phyloP scores from a whole-genome alignment of 1,140 invertebrate genomes.

The Reticulitermes speratus region DNA sequence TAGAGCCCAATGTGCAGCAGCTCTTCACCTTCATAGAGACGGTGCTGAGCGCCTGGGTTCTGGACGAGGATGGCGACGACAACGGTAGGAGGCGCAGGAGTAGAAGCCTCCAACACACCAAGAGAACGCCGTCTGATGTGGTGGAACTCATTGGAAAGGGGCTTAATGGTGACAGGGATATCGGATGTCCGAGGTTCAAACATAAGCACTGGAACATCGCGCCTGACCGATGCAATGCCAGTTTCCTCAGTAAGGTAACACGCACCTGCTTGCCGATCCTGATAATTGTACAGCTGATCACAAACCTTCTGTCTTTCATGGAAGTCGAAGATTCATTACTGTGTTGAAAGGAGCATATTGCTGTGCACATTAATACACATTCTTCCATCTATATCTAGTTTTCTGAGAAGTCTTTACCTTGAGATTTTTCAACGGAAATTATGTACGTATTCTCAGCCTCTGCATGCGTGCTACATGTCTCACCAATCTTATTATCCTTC shows the following conservation, averaged over 20 bases:
- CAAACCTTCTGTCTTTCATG: too few species aligned
- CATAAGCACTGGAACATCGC: constrained; percentile 73
- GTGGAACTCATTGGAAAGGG: constrained; percentile 37
- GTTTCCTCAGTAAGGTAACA: constrained; percentile 69
- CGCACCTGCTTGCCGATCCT: too few species aligned
- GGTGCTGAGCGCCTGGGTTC: constrained; percentile 42
- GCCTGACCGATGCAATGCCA: constrained; percentile 69
- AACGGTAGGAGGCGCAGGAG: background rate
- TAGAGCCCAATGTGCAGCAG: constrained; percentile 73
- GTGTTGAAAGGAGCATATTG: too few species aligned
- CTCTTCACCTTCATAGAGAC: constrained; percentile 72
- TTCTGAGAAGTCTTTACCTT: too few species aligned
- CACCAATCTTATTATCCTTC: too few species aligned
- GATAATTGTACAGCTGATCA: too few species aligned
- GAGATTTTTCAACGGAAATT: too few species aligned
- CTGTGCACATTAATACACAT: too few species aligned
- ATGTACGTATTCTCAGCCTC: too few species aligned
- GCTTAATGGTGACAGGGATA: constrained; percentile 33
- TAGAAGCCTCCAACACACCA: background rate
- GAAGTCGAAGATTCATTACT: too few species aligned
- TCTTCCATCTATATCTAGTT: too few species aligned
- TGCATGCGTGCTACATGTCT: too few species aligned
- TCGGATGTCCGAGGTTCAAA: constrained; percentile 63
- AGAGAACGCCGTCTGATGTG: constrained; percentile 35
- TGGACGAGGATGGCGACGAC: constrained; percentile 11